A percentile compares a stretch with the other conserved stretches of the same genome.
Evolutionary conservation across 2,113 vertebrate genomes (phyloP).

Genomic region (Ranitomeya imitator): DNA sequence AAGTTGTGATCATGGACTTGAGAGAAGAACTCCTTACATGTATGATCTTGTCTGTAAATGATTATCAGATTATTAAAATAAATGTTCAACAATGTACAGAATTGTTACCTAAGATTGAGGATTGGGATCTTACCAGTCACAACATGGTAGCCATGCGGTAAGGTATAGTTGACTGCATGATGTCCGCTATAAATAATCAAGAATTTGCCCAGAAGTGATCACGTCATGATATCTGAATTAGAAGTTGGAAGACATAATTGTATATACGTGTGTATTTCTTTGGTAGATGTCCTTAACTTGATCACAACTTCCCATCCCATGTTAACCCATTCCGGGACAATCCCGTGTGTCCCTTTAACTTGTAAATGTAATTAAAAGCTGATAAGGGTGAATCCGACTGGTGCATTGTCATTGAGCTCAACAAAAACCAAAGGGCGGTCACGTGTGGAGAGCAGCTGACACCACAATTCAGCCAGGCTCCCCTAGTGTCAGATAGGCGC

Average conservation of each 20-base stretch:
- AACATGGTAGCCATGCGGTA: not conserved
- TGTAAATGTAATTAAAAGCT: not conserved
- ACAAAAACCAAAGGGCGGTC: slow-evolving; percentile 48
- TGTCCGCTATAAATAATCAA: not conserved
- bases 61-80: too few relatives aligned
- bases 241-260: not conserved
- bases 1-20: too few relatives aligned
- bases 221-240: not conserved
- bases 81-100: too few relatives aligned
- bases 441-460: slow-evolving; percentile 26
- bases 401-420: slow-evolving; percentile 31
- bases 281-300: not conserved
- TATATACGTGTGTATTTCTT: not conserved
- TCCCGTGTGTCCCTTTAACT: not conserved
- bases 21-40: too few relatives aligned
- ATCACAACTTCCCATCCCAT: not conserved
- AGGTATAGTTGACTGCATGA: not conserved
- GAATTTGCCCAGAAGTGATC: not conserved
- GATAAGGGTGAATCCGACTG: not conserved
- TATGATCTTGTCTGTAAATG: too few relatives aligned
- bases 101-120: not conserved
- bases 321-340: not conserved
- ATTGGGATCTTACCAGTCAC: not conserved
- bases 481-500: slow-evolving; percentile 7
- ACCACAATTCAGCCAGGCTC: not conserved